Evolutionary conservation across 2,888 invertebrate genomes (phyloP).

Genomic region (Creontiades dilutus): DNA sequence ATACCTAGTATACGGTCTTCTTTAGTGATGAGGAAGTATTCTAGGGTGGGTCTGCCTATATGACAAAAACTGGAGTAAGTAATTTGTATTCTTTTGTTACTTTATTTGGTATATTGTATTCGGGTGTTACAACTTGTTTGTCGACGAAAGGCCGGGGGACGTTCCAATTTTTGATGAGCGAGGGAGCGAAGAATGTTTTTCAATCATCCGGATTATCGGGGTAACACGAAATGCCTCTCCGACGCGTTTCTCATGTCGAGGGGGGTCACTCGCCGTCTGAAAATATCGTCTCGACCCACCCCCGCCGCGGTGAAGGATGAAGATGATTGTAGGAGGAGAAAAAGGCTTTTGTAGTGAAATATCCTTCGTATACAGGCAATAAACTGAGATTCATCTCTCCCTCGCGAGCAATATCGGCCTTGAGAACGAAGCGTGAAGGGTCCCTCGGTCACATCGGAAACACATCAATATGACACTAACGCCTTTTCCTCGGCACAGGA

Average conservation of each 20-base stretch:
- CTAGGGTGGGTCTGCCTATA: too few species aligned
- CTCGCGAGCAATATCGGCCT: neutral
- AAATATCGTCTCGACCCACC: too few species aligned
- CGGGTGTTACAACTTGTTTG: too few species aligned
- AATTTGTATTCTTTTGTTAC: too few species aligned
- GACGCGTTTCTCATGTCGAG: neutral
- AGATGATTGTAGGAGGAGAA: neutral
- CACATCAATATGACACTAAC: conserved; percentile 22
- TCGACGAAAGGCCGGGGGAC: too few species aligned
- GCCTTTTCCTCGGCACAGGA: neutral
- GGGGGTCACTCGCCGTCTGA: too few species aligned
- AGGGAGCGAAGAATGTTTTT: neutral
- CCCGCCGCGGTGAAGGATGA: neutral
- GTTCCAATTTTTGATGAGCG: neutral
- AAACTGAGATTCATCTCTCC: conserved; percentile 18
- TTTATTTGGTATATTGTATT: too few species aligned
- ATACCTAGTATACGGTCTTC: too few species aligned
- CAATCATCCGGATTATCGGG: neutral
- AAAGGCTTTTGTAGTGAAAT: conserved; percentile 25
- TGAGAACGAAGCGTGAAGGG: conserved; percentile 21
- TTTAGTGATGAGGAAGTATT: too few species aligned
- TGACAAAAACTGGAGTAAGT: too few species aligned
- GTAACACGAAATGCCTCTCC: neutral
- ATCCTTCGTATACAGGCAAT: neutral
- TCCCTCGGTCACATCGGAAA: conserved; percentile 6